Evolutionary conservation across 2,113 vertebrate genomes (phyloP).

Genomic region (Ochotona princeps): DNA sequence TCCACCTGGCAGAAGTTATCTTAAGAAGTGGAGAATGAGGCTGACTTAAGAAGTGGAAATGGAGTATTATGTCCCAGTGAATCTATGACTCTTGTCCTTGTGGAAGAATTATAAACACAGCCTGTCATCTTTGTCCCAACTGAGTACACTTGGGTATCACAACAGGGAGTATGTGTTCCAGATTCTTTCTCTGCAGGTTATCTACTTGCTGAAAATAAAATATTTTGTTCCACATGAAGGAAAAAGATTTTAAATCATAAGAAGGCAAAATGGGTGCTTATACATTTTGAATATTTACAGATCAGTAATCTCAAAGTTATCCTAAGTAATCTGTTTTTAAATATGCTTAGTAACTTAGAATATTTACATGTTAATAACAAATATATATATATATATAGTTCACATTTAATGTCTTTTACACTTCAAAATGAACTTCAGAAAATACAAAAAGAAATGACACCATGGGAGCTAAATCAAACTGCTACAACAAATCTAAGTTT

Average conservation of each 20-base stretch:
- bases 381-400: neutral
- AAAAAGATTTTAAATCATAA: neutral
- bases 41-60: neutral
- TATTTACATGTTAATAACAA: neutral
- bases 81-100: neutral
- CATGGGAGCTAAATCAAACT: neutral
- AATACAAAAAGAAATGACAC: neutral
- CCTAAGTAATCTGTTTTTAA: constrained; percentile 48
- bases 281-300: constrained; percentile 25
- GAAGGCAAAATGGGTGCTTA: neutral
- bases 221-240: neutral
- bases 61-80: neutral
- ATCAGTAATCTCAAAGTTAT: constrained; percentile 34
- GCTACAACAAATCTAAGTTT: neutral
- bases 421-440: neutral
- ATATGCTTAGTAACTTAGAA: neutral
- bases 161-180: neutral
- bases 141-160: neutral
- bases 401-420: constrained; percentile 17
- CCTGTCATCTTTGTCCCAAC: neutral
- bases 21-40: neutral
- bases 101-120: neutral
- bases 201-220: neutral
- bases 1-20: neutral
- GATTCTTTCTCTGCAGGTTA: neutral